phyloP scores from a whole-genome alignment of 2,888 invertebrate species.

The Agonopterix arenella region DNA sequence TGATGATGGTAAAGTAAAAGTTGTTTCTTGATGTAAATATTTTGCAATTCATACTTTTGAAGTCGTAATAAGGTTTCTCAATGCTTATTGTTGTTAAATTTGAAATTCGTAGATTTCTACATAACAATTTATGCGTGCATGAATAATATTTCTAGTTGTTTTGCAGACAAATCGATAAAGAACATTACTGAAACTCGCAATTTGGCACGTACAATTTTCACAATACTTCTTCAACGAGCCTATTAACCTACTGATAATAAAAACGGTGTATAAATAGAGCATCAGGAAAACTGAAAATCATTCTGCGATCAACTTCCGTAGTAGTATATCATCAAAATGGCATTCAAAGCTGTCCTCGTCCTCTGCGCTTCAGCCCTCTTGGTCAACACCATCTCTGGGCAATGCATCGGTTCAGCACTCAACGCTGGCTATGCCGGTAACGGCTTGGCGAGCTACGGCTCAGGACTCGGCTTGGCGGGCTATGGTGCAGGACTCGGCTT shows the following conservation, averaged over 20 bases:
- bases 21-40: too few species aligned
- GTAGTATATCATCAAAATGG: not conserved
- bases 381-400: constrained; percentile 9
- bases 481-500: constrained; percentile 5
- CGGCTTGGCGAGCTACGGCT: constrained; percentile 4
- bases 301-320: not conserved
- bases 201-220: too few species aligned
- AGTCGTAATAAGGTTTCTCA: too few species aligned
- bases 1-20: too few species aligned
- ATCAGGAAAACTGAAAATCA: not conserved
- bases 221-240: not conserved
- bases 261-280: not conserved
- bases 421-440: not conserved
- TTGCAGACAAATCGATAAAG: too few species aligned
- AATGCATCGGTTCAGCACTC: constrained; percentile 7
- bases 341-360: constrained; percentile 6
- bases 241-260: not conserved
- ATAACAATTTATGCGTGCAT: too few species aligned
- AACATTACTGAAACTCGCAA: too few species aligned
- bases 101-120: too few species aligned
- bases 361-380: constrained; percentile 11
- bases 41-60: too few species aligned
- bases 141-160: too few species aligned
- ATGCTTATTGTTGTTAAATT: too few species aligned
- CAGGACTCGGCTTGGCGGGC: too few species aligned